Base-by-base conservation (phyloP, 2,888 invertebrate species). In the Morinoia aosen region DNA sequence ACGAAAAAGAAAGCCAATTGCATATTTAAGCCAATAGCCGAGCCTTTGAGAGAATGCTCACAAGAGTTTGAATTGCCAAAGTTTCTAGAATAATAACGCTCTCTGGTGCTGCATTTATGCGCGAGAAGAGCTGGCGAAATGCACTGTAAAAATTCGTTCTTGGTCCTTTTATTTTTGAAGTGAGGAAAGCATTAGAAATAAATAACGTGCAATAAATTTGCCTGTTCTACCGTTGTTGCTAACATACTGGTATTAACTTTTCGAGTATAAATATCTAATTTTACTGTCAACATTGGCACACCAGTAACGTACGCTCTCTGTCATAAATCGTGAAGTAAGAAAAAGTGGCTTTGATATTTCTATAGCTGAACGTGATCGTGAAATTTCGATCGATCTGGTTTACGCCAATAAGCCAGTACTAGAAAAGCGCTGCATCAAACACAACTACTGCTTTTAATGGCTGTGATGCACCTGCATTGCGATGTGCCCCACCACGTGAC, bases 1-100 rank as follows among this genome's bases (percentile, higher is more conserved):
- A 76, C 76, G 76, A 76, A 76, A 76, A 76, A 76, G 76, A 76
- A 76, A 76, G 33, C 76, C 76, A 76, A 76, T 76, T 76, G 76
- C 76, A 76, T 76, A 76, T 76, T 76, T 76, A 76, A 76, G 76
- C 76, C 76, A 76, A 76, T 76, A 76, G 76, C 19, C 25, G 33
- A 33, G 76, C 76, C 76, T 76, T 76, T 76, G 76, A 76, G 76
- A 76, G 76, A 76, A 76, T 33, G 76, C 76, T 76, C 76, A 33
- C 76, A 76, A 0, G 76, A 76, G 76, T 76, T 76, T 76, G 33
- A 76, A 76, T 76, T 25, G 76, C 76, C 76, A 33, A 76, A 76
- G 76, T 76, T 76, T 76, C 76, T 25, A 1, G 76, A 76, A 76
- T 76, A 76, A 19, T 76, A 76, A 61, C 61, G 61, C 76, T 25